phyloP scores from a whole-genome alignment of 2,113 vertebrate species.

The Corydoras maculifer region DNA sequence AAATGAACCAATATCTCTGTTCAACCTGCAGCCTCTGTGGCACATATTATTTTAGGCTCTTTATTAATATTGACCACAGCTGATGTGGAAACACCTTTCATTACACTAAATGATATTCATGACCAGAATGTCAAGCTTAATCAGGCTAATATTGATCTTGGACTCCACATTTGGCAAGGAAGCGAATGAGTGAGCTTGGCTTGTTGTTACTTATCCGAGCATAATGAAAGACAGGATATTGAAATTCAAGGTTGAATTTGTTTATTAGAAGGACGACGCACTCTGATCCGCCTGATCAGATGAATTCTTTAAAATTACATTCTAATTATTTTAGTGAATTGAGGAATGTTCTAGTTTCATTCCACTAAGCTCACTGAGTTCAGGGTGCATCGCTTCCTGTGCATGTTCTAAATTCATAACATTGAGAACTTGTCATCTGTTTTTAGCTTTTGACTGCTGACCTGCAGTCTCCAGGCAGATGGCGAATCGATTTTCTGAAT shows the following conservation, averaged over 20 bases:
- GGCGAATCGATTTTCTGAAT: conserved; percentile 40
- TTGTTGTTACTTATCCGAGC: conserved; percentile 16
- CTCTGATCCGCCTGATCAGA: conserved; percentile 8
- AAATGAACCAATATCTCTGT: conserved; percentile 16
- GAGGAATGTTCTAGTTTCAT: background rate
- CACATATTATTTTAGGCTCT: conserved; percentile 1
- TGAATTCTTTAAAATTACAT: conserved; percentile 7
- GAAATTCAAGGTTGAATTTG: conserved; percentile 40
- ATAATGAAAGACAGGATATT: conserved; percentile 39
- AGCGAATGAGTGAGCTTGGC: conserved; percentile 5
- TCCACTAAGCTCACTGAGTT: too few relatives aligned
- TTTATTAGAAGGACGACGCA: conserved; percentile 27
- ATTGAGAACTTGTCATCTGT: background rate
- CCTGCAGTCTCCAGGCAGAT: conserved; percentile 27
- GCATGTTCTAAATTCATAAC: background rate
- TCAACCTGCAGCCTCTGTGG: conserved; percentile 7
- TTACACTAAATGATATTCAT: conserved; percentile 34
- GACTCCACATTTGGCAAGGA: conserved; percentile 15
- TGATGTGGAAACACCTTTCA: conserved; percentile 23
- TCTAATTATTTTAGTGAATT: too few relatives aligned
- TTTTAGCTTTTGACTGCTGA: background rate
- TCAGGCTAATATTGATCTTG: conserved; percentile 36
- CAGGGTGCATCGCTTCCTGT: background rate
- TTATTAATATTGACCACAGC: conserved; percentile 35
- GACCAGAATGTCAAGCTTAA: conserved; percentile 35